These are phyloP conservation scores for Serinus canaria DNA, from an alignment of 2,113 vertebrate species.

Conservation along the genomic window DNA sequence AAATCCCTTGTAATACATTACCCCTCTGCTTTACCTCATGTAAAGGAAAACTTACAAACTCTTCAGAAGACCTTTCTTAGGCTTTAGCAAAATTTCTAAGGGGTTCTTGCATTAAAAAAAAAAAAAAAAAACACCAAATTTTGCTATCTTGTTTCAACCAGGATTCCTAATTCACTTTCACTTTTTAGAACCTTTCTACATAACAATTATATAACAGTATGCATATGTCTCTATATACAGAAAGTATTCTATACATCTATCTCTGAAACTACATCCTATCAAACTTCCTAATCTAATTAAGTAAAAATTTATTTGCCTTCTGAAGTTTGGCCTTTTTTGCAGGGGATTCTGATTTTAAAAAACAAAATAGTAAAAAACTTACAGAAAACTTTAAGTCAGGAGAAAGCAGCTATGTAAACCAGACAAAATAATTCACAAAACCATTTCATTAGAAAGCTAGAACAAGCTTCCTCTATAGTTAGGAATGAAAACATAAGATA, in stretches of 20 bases:
- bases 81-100: neutral
- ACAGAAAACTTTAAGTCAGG: neutral
- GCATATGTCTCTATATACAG: neutral
- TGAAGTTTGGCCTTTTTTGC: neutral
- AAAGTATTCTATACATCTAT: neutral
- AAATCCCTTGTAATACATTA: neutral
- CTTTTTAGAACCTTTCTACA: neutral
- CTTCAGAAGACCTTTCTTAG: neutral
- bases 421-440: neutral
- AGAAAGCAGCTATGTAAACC: neutral
- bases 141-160: neutral
- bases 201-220: neutral
- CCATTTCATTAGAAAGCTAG: neutral
- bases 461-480: neutral
- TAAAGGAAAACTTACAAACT: neutral
- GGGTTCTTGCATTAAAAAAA: neutral
- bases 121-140: neutral
- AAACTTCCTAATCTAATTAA: neutral
- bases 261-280: neutral
- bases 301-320: neutral
- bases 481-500: neutral
- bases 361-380: neutral
- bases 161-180: neutral
- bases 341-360: neutral
- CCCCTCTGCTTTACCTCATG: neutral